Conservation (phyloP, 23 tunicate genomes). For the Styela plicata region DNA sequence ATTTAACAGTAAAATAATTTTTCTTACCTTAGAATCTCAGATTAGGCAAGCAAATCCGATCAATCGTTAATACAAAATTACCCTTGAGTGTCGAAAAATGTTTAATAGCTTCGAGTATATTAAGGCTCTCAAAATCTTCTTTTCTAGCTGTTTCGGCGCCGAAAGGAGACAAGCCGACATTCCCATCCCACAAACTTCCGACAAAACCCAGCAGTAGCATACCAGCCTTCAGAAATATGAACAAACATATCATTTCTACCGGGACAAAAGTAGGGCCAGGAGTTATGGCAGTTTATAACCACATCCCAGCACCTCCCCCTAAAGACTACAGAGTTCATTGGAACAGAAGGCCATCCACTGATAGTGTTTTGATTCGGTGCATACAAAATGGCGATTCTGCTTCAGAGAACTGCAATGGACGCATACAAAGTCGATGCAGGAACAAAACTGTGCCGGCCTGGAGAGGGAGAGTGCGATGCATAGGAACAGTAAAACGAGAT, state of each 20-base stretch:
- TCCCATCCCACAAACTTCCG: no score
- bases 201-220: not conserved
- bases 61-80: no score
- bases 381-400: not conserved
- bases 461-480: not conserved
- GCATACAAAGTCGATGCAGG: not conserved
- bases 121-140: no score
- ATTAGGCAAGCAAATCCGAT: no score
- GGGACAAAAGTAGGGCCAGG: constrained; percentile 6
- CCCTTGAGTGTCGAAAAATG: no score
- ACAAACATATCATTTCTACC: not conserved
- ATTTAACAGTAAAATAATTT: no score
- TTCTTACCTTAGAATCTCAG: no score
- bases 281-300: constrained; percentile 6
- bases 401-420: not conserved
- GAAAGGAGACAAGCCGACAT: not conserved
- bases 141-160: constrained; percentile 15
- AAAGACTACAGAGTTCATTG: not conserved
- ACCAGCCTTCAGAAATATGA: not conserved
- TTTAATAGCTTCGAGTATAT: no score
- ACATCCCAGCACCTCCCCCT: constrained; percentile 8
- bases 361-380: not conserved
- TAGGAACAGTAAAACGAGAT: not conserved
- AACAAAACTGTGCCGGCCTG: not conserved
- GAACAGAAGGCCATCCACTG: not conserved